Conservation (phyloP, 2,888 invertebrate species). For the Tenthredo scrophulariae region DNA sequence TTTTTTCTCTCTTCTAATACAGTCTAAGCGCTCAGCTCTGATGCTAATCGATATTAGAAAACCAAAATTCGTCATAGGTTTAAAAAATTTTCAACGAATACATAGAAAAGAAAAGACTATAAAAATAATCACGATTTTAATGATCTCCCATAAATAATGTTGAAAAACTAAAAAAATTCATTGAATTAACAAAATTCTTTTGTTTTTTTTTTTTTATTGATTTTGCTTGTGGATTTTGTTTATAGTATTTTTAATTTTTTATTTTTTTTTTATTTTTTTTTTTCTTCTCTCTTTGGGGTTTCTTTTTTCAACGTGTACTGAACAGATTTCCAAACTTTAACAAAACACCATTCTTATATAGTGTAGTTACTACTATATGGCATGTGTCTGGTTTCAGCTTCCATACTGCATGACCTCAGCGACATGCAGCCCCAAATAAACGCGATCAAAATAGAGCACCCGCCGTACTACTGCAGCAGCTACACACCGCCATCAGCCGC, state of each 20-base stretch:
- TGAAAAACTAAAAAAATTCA: not conserved
- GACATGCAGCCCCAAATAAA: slow-evolving; percentile 87
- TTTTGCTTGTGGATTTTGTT: not conserved
- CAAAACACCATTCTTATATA: not conserved
- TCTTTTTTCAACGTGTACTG: not conserved
- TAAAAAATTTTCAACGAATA: too few species aligned
- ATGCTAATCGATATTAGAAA: not conserved
- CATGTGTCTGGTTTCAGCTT: slow-evolving; percentile 85
- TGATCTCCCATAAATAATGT: not conserved
- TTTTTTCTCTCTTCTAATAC: not conserved
- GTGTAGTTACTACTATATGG: slow-evolving; percentile 29
- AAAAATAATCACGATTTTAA: too few species aligned
- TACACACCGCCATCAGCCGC: slow-evolving; percentile 86
- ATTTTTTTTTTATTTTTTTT: not conserved
- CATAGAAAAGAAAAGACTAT: too few species aligned
- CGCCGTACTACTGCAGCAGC: slow-evolving; percentile 90
- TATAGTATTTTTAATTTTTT: not conserved
- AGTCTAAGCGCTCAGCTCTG: not conserved
- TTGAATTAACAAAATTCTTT: not conserved
- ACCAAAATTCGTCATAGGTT: too few species aligned
- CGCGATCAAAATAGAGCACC: slow-evolving; percentile 90
- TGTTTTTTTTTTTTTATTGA: not conserved
- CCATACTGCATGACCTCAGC: slow-evolving; percentile 94
- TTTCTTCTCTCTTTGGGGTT: not conserved
- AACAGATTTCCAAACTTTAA: not conserved